Evolutionary conservation across 2,888 invertebrate genomes (phyloP).

Genomic region (Sycophila texana): DNA sequence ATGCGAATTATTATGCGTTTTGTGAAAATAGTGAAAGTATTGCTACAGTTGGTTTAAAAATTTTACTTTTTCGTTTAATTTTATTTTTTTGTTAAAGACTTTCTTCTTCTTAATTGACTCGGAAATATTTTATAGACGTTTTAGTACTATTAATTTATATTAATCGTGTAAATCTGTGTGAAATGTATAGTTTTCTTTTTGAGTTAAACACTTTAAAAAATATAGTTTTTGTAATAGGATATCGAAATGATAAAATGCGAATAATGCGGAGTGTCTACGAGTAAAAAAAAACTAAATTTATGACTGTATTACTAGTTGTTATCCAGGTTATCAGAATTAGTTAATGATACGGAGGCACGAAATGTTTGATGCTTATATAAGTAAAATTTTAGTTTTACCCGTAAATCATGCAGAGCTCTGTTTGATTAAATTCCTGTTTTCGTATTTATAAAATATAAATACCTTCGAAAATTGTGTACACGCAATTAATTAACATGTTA

Average conservation of each 20-base stretch:
- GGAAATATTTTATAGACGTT: too few relatives aligned
- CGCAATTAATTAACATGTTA: background rate
- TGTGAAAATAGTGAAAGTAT: too few relatives aligned
- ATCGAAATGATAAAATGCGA: slow-evolving; percentile 21
- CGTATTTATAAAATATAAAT: background rate
- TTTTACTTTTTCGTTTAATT: too few relatives aligned
- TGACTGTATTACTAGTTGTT: slow-evolving; percentile 36
- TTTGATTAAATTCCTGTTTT: slow-evolving; percentile 20
- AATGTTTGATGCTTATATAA: slow-evolving; percentile 44
- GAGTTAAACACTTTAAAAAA: background rate
- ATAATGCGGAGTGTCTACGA: slow-evolving; percentile 17
- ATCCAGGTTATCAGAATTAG: slow-evolving; percentile 51
- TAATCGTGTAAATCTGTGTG: too few relatives aligned
- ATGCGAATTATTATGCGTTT: background rate
- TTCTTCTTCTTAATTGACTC: too few relatives aligned
- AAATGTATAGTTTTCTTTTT: too few relatives aligned
- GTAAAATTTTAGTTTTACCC: slow-evolving; percentile 43
- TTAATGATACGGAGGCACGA: slow-evolving; percentile 48
- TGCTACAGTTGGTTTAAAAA: too few relatives aligned
- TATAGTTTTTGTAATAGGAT: background rate
- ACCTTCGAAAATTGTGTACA: background rate
- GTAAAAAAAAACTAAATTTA: slow-evolving; percentile 37
- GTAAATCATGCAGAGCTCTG: slow-evolving; percentile 35
- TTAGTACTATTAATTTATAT: too few relatives aligned
- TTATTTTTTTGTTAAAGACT: too few relatives aligned